Percentiles rank a stretch among this genome's conserved stretches.
phyloP scores from a whole-genome alignment of 2,888 invertebrate genomes.

The Girardia tigrina region DNA sequence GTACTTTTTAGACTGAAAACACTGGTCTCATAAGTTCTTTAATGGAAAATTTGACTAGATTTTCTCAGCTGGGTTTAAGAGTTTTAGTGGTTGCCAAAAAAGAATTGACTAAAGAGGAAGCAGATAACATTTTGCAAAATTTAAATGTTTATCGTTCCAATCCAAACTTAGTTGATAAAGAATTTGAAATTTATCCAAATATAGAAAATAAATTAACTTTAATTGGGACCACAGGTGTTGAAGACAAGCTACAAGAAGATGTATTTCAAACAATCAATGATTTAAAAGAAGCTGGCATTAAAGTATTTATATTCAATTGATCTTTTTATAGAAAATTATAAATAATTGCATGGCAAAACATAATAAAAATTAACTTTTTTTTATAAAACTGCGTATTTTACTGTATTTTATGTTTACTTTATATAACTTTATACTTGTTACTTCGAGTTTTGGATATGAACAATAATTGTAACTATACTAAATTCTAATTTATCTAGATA shows the following conservation, averaged over 20 bases:
- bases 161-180: slow-evolving; percentile 36
- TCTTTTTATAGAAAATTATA: too few species aligned
- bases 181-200: slow-evolving; percentile 48
- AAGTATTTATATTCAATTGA: too few species aligned
- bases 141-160: slow-evolving; percentile 43
- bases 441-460: too few species aligned
- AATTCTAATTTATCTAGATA: too few species aligned
- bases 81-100: slow-evolving; percentile 67
- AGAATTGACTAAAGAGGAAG: slow-evolving; percentile 38
- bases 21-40: background rate
- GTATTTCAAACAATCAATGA: slow-evolving; percentile 68
- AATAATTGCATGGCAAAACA: too few species aligned
- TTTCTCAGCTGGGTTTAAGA: slow-evolving; percentile 57
- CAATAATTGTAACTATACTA: too few species aligned
- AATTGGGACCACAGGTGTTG: slow-evolving; percentile 43
- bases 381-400: too few species aligned
- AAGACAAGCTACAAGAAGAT: slow-evolving; percentile 71
- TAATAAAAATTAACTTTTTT: too few species aligned
- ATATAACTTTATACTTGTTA: too few species aligned
- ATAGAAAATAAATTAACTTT: slow-evolving; percentile 39
- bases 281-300: slow-evolving; percentile 65
- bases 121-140: slow-evolving; percentile 40
- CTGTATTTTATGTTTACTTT: too few species aligned
- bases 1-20: background rate
- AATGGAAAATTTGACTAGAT: slow-evolving; percentile 27